A percentile compares a stretch with the other conserved stretches of the same genome.
These are phyloP conservation scores for Pseudomyrmex sp. DNA, from an alignment of 1,140 invertebrate species.

Conservation along the genomic window DNA sequence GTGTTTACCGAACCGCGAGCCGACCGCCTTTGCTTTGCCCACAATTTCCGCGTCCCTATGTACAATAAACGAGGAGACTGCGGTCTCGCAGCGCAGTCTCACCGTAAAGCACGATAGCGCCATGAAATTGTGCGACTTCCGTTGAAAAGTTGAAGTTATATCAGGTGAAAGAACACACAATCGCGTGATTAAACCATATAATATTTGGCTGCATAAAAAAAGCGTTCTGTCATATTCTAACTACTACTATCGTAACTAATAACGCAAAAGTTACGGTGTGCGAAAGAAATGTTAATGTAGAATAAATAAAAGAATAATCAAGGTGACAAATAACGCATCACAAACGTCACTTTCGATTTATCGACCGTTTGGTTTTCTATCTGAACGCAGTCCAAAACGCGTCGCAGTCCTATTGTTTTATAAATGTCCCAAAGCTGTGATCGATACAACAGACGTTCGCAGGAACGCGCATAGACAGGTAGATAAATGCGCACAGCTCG, in stretches of 20 bases:
- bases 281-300: neutral
- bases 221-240: neutral
- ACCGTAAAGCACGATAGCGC: neutral
- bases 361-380: slow-evolving; percentile 45
- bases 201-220: neutral
- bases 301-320: too few species aligned
- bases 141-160: slow-evolving; percentile 1
- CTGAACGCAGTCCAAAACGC: neutral
- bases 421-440: slow-evolving; percentile 68
- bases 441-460: slow-evolving; percentile 65
- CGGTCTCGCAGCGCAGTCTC: slow-evolving; percentile 18
- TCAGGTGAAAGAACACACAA: neutral
- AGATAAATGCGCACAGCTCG: slow-evolving; percentile 81
- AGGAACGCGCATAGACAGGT: slow-evolving; percentile 73
- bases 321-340: slow-evolving; percentile 27
- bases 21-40: slow-evolving; percentile 80
- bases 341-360: slow-evolving; percentile 41
- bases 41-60: slow-evolving; percentile 79
- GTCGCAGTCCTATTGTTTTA: slow-evolving; percentile 51
- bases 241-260: too few species aligned
- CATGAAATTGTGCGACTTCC: slow-evolving; percentile 17
- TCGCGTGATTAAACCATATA: neutral
- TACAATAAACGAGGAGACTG: slow-evolving; percentile 75
- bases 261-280: too few species aligned
- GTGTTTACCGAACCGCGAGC: slow-evolving; percentile 84